Evolutionary conservation across 1,140 invertebrate genomes (phyloP).

Genomic region (Penaeus vannamei): DNA sequence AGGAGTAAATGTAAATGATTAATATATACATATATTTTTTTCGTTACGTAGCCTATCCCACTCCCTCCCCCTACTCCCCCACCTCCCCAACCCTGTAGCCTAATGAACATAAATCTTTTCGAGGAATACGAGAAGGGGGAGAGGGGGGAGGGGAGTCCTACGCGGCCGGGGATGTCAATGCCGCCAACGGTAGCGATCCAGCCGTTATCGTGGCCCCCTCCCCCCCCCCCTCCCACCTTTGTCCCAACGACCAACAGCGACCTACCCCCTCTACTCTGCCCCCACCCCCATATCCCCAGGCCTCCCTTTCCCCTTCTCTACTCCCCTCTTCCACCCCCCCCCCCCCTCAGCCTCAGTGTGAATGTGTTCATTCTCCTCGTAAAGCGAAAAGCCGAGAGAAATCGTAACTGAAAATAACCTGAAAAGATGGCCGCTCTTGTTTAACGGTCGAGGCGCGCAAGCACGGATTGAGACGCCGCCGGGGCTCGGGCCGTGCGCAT

Average conservation of each 20-base stretch:
- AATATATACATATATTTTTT: no score
- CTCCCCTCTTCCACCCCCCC: slow-evolving; percentile 21
- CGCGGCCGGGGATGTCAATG: slow-evolving; percentile 8
- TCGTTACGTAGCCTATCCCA: neutral
- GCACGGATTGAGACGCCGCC: no score
- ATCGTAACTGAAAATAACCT: no score
- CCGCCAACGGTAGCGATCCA: slow-evolving; percentile 45
- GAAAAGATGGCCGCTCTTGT: no score
- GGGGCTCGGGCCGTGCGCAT: no score
- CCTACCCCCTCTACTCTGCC: neutral
- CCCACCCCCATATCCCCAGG: slow-evolving; percentile 3
- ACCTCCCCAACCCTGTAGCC: neutral
- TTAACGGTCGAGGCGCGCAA: no score
- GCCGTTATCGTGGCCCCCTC: neutral
- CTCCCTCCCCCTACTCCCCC: neutral
- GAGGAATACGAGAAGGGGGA: no score
- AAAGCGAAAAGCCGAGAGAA: no score
- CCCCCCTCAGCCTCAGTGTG: slow-evolving; percentile 26
- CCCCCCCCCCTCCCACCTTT: neutral
- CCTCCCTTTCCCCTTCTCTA: slow-evolving; percentile 7
- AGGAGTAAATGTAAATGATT: no score
- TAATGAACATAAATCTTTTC: no score
- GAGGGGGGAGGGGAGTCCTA: neutral
- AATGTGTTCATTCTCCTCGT: neutral
- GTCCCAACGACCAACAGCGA: slow-evolving; percentile 41